Evolutionary conservation across 2,888 invertebrate genomes (phyloP).

Genomic region (Ectemnius lituratus): DNA sequence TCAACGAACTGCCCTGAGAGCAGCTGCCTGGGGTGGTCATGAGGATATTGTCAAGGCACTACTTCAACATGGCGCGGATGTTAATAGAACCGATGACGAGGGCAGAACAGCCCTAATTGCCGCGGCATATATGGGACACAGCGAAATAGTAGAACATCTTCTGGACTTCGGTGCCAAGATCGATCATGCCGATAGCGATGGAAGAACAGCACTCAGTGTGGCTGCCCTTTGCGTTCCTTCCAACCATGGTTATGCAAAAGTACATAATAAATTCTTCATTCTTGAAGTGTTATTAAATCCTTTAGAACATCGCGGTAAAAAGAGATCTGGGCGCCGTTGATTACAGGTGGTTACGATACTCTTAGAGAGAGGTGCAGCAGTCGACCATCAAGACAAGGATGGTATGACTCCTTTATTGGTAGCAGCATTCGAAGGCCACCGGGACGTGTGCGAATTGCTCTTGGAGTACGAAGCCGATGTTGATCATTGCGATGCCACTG

Average conservation of each 20-base stretch:
- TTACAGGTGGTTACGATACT: conserved; percentile 83
- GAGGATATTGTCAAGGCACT: conserved; percentile 88
- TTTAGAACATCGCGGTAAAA: not conserved
- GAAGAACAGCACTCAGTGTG: conserved; percentile 92
- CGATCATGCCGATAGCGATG: conserved; percentile 92
- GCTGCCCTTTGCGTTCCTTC: conserved; percentile 91
- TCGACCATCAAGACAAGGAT: conserved; percentile 90
- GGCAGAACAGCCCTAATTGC: conserved; percentile 95
- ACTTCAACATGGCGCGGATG: conserved; percentile 87
- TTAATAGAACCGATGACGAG: conserved; percentile 92
- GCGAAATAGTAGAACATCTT: conserved; percentile 91
- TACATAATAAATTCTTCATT: not conserved
- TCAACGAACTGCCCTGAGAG: conserved; percentile 92
- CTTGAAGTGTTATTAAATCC: too few relatives aligned
- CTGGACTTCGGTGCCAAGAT: conserved; percentile 90
- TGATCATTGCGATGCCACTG: conserved; percentile 90
- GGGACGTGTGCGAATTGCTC: conserved; percentile 93
- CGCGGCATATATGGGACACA: conserved; percentile 97
- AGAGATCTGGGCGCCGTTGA: too few relatives aligned
- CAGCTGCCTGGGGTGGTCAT: conserved; percentile 97
- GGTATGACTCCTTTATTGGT: conserved; percentile 92
- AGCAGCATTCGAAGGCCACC: conserved; percentile 95
- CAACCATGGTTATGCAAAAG: conserved; percentile 85
- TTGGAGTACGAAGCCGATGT: conserved; percentile 95
- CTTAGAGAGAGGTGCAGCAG: conserved; percentile 89